Base-by-base conservation (phyloP, 2,888 invertebrate species). In the Drosophila multiciliata region DNA sequence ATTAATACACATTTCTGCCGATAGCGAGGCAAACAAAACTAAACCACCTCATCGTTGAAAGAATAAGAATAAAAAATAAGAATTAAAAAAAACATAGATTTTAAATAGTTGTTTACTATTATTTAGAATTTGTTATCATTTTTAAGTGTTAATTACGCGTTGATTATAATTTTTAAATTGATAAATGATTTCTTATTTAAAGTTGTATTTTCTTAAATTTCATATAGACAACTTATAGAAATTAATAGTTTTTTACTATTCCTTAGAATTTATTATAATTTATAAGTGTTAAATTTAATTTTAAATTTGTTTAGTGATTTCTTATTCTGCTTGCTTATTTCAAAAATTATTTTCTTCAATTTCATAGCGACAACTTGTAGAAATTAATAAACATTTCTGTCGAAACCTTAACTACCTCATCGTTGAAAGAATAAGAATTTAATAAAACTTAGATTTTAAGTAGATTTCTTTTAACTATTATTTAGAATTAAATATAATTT, bases 11-110 rank as follows among this genome's bases (percentile, higher is more conserved):
- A 20, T 45, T 20, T 12, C 7, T 12, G 45, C 45, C n/a, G 20
- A 8, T 12, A 6, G 11, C 36, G 26, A 40, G 52, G 23, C 49
- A 62, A 66, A 53, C 20, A 49, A 66, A 45, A 38, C 62, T 80
- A 68, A 63, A 60, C 62, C 80, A 77, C 29, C 74, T 77, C 75
- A 79, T 79, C 77, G 70, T 48, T 70, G 60, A 52, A 67, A 75
- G 71, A n/a, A n/a, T n/a, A n/a, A n/a, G n/a, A n/a, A n/a, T n/a
- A n/a, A n/a, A n/a, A n/a, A n/a, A n/a, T n/a, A n/a, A n/a, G n/a
- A n/a, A n/a, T n/a, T 23, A 23, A 23, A 23, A 23, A 23, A 23
- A 23, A 23, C 23, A 1, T 23, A 1, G 23, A 23, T 23, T 23
- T 23, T 23, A 23, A 23, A 23, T 23, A 23, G 23, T 23, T 23